phyloP scores from a whole-genome alignment of 1,140 invertebrate genomes.

The Chrysomallon squamiferum region DNA sequence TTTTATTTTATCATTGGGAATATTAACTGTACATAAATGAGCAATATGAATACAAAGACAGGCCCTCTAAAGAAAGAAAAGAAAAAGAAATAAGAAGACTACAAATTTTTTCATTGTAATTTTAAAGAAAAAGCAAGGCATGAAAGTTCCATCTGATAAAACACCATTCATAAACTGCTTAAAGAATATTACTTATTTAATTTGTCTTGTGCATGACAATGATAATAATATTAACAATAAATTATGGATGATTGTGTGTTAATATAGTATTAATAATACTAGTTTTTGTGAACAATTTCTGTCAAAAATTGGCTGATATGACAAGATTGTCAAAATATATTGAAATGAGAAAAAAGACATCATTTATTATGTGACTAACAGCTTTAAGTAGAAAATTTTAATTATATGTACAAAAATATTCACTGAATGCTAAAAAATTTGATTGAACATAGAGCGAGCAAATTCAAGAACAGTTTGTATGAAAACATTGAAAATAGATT shows the following conservation, averaged over 20 bases:
- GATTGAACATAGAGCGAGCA: no score
- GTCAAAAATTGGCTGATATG: not conserved
- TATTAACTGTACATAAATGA: no score
- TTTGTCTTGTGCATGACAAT: not conserved
- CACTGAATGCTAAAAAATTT: not conserved
- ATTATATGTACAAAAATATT: not conserved
- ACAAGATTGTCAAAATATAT: not conserved
- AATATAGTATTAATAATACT: not conserved
- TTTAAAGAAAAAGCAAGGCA: no score
- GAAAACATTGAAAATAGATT: no score
- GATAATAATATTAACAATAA: not conserved
- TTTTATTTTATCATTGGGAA: not conserved
- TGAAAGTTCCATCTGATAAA: no score
- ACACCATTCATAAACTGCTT: no score
- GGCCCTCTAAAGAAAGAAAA: no score
- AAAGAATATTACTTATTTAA: no score
- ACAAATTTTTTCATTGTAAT: no score
- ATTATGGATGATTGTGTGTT: not conserved
- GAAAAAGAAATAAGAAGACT: no score
- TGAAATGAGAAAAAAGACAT: not conserved
- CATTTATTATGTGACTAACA: not conserved
- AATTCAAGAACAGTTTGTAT: no score
- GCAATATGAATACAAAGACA: no score
- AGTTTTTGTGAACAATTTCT: not conserved
- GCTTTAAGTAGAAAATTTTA: not conserved